Base-by-base conservation (phyloP, 2,888 invertebrate genomes). In the Atethmia centrago region DNA sequence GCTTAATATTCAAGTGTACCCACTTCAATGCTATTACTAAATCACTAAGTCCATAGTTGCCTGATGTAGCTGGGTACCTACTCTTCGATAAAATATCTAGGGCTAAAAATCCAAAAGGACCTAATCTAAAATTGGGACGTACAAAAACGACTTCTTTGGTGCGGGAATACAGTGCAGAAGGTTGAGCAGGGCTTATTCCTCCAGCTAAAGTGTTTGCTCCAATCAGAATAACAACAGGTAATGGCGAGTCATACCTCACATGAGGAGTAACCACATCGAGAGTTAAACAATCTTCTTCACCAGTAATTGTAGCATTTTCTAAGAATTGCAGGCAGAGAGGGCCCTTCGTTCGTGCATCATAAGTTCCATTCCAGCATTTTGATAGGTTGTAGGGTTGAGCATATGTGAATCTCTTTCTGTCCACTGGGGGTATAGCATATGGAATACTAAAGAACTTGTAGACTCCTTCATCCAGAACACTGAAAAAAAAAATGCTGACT, bases 1-100 rank as follows among this genome's bases (percentile, higher is more conserved):
- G 97, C 73, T 97, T 97, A 62, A 98, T 98, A 90, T 99, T 99
- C 83, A 97, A 93, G 77, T 98, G 97, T 3, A 99, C 97, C 99
- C 99, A 99, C 75, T 97, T 96, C 28, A 99, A 94, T 0, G 97
- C 98, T 0, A 97, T 97, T 21, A 98, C 91, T 75, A 99, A 97
- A 90, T 99, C 99, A 2, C 98, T 98, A 0, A 99, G 96, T 0
- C 98, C 99, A 89, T 98, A 99, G 92, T 99, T 99, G 47, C 99
- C 99, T 0, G 98, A 98, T 0, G 97, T 97, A 45, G 96, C 97
- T 0, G 98, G 98, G 90, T 98, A 97, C 31, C 97, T 97, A 0
- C 97, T 96, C 85, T 97, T 97, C 0, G 98, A 97, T 1, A 98
- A 93, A 3, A 97, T 96, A 74, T 98, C 97, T 9, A 98, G 94